Conservation (phyloP, 2,113 vertebrate genomes). For the Nothoprocta perdicaria region DNA sequence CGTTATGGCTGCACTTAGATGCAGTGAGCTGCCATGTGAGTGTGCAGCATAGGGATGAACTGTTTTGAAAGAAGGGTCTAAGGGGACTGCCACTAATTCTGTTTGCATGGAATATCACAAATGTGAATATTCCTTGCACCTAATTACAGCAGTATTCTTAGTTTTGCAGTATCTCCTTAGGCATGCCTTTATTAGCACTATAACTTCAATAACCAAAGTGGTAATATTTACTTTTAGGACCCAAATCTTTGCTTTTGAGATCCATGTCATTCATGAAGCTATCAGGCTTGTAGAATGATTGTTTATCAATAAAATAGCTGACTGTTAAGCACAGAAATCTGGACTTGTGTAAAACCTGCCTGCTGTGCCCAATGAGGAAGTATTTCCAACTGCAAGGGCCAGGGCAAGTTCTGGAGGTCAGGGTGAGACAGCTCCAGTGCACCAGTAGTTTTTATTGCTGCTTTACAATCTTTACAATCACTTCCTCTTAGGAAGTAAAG, state of each 20-base stretch:
- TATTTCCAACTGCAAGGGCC: background rate
- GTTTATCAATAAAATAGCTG: accelerated
- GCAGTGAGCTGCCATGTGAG: background rate
- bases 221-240: background rate
- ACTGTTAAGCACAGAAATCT: background rate
- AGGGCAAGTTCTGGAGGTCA: background rate
- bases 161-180: background rate
- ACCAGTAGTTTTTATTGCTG: background rate
- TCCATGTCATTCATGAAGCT: background rate
- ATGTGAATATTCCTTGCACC: background rate
- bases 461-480: accelerated
- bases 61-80: background rate
- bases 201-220: background rate
- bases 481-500: background rate
- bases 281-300: background rate
- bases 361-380: accelerated
- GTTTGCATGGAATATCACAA: background rate
- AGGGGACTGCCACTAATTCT: background rate
- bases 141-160: background rate
- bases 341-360: background rate
- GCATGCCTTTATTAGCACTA: background rate
- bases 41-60: background rate
- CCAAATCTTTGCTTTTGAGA: background rate
- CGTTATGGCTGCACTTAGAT: background rate
- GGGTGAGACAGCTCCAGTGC: background rate